These are phyloP conservation scores for Echiichthys vipera DNA, from an alignment of 2,797 vertebrate genomes.

Conservation along the genomic window DNA sequence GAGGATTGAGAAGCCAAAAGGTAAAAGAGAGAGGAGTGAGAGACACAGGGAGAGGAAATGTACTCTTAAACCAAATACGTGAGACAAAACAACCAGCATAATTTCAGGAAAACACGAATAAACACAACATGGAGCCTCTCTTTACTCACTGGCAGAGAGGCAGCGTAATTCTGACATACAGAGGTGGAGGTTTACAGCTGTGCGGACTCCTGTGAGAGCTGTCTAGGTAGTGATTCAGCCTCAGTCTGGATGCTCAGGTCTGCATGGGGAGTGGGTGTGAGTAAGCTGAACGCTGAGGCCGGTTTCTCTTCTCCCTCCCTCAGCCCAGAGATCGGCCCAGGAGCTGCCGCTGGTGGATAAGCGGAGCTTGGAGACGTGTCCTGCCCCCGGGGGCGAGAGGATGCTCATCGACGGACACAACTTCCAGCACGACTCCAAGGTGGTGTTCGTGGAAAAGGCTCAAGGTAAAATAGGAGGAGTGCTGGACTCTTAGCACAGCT, in stretches of 20 bases:
- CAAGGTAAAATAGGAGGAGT: conserved; percentile 87
- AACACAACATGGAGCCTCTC: conserved; percentile 38
- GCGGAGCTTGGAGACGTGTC: conserved; percentile 92
- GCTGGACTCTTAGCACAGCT: conserved; percentile 24
- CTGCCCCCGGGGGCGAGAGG: conserved; percentile 91
- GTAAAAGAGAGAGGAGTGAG: conserved; percentile 23
- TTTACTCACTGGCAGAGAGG: conserved; percentile 16
- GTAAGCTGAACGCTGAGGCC: conserved; percentile 54
- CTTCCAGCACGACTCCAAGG: conserved; percentile 97
- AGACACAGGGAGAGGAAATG: conserved; percentile 11
- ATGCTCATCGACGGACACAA: conserved; percentile 96
- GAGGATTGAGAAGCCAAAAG: conserved; percentile 42
- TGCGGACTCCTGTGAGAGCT: conserved; percentile 6
- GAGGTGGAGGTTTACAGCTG: conserved; percentile 22
- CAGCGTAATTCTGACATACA: conserved; percentile 6
- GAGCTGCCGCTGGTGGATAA: conserved; percentile 98
- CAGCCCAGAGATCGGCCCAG: conserved; percentile 98
- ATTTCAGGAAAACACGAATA: conserved; percentile 57
- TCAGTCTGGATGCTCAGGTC: conserved; percentile 80
- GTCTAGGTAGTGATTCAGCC: conserved; percentile 59
- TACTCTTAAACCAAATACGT: conserved; percentile 31
- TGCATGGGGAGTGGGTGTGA: conserved; percentile 82
- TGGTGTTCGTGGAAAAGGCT: conserved; percentile 98
- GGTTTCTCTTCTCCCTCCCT: conserved; percentile 41
- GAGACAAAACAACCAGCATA: conserved; percentile 34